Conservation (phyloP, 2,113 vertebrate genomes). For the Callipepla squamata region DNA sequence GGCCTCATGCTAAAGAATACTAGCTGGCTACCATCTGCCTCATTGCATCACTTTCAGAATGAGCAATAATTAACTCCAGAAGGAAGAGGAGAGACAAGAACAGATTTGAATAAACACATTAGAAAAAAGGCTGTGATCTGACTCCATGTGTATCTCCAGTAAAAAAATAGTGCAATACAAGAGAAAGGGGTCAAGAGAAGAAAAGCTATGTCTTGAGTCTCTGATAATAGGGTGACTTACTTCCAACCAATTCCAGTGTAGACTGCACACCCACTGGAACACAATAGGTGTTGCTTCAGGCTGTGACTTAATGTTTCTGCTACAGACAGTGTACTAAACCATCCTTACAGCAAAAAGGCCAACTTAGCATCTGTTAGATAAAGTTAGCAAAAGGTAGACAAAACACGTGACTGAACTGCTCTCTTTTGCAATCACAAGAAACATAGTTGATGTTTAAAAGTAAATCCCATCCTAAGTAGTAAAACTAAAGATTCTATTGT, state of each 20-base stretch:
- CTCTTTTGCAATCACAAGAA: not conserved
- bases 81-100: not conserved
- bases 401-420: not conserved
- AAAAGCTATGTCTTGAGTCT: not conserved
- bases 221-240: not conserved
- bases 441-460: not conserved
- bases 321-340: not conserved
- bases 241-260: not conserved
- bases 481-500: not conserved
- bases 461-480: not conserved
- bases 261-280: not conserved
- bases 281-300: not conserved
- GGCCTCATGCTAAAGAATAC: constrained; percentile 6
- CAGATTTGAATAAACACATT: not conserved
- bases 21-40: constrained; percentile 45
- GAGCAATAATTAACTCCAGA: constrained; percentile 41
- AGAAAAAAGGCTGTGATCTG: not conserved
- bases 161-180: not conserved
- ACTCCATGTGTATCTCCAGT: not conserved
- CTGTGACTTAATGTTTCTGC: too few relatives aligned
- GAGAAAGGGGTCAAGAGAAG: not conserved
- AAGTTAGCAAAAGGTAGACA: not conserved
- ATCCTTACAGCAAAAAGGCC: not conserved
- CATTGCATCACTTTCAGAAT: constrained; percentile 23
- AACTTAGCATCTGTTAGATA: not conserved